Base-by-base conservation (phyloP, 1,140 invertebrate genomes). In the Watersipora subatra region DNA sequence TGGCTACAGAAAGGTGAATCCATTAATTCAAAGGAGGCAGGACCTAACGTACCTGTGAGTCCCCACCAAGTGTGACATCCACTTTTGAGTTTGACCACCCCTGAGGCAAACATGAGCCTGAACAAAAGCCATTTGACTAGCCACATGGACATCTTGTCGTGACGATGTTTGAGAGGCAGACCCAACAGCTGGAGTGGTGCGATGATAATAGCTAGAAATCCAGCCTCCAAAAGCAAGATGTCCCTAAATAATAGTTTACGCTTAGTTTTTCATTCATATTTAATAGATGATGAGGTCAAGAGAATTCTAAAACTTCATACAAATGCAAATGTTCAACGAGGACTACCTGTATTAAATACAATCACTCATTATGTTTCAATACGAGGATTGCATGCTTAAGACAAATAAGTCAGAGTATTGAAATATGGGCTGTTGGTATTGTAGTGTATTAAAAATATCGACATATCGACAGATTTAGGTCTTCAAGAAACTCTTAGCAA, bases 11-110 rank as follows among this genome's bases (percentile, higher is more conserved):
- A n/a, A n/a, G n/a, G n/a, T n/a, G n/a, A n/a, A n/a, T n/a, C n/a
- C n/a, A n/a, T n/a, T n/a, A n/a, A n/a, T n/a, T n/a, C n/a, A n/a
- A n/a, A n/a, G n/a, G n/a, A n/a, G n/a, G n/a, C n/a, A n/a, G n/a
- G n/a, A n/a, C n/a, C n/a, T 22, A 59, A 7, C n/a, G n/a, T 83
- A 89, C 89, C 88, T 76, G 86, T 85, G 15, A 92, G 83, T 69
- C 83, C 84, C 89, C 89, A 92, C 89, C 89, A 92, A 15, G 86
- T 83, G 19, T 88, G 87, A 75, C 88, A 89, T 12, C 84, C 83
- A 74, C 85, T 87, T n/a, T 83, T 84, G 26, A 92, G 79, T 77
- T 92, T 92, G 0, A 87, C 84, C 27, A 89, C 82, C 29, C 88
- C 89, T 46, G 85, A 86, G 1, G 87, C 85, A 80, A 91, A 88